Base-by-base conservation (phyloP, 2,113 vertebrate genomes). In the Stegastes partitus region DNA sequence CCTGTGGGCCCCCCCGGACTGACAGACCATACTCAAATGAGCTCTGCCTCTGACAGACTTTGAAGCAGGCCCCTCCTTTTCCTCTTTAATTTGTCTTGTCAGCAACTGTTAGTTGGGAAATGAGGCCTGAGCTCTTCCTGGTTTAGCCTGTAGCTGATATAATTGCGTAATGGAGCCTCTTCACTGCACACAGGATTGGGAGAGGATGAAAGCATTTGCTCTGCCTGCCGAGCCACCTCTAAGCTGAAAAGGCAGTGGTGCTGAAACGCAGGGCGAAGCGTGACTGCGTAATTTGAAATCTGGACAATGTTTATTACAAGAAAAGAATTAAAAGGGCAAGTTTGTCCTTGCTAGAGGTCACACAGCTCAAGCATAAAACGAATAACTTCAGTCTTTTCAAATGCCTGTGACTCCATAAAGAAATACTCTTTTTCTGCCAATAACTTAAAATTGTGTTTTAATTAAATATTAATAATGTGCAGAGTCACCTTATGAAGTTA, bases 121-220 rank as follows among this genome's bases (percentile, higher is more conserved):
- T 87, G 77, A 87, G 76, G 73, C 69, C 79, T 80, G 84, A 82
- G 88, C 82, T 62, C 65, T 72, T 82, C 77, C 83, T 88, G 79
- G 71, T 89, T 89, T 84, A 77, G 82, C 85, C 85, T 74, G 51
- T 85, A 83, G 87, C 89, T 79, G 85, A 84, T 89, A 81, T 85
- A 87, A 91, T 90, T 87, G 85, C 39, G 57, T 86, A 91, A 91
- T 89, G 68, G 83, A 88, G 74, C 77, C 73, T 81, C 83, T 86
- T 84, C 62, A 59, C 75, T 86, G 88, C 80, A 86, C 74, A 79
- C 59, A 70, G 81, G 45, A 78, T 79, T 81, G 67, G 68, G 63
- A 89, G 61, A 77, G 83, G 82, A 84, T 78, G 68, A 84, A 84
- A 81, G 71, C 70, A 68, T 89, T 85, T 84, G 55, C 77, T 63